Evolutionary conservation across 2,113 vertebrate species (phyloP), one percentile per base, ranked within the genome.

Genomic region (Dinomys branickii): DNA sequence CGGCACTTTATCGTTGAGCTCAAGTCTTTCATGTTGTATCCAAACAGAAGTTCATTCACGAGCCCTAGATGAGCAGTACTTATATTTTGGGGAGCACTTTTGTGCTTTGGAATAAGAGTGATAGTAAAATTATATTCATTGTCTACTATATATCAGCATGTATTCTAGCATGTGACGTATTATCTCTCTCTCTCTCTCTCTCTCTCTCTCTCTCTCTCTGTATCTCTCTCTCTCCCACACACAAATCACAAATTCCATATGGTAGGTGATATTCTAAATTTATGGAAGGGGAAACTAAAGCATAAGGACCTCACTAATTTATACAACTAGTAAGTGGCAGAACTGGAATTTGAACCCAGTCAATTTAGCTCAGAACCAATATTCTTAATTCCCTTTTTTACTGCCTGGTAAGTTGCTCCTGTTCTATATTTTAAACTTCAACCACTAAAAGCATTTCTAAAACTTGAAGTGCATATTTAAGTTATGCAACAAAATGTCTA

Each of bases 391-490:
- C 44, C 28, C 17, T 65, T 52, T 78, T 26, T 85, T 13, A 85
- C 20, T 71, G 3, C 11, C 47, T 13, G 63, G 11, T 59, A 50
- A 92, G 50, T 52, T 80, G 50, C 20, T 96, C 63, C 35, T 33
- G 13, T 73, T 90, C 63, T 94, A 2, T 58, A 83, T 91, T 85
- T 95, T 94, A 85, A 96, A 88, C 47, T 92, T 28, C 1, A 94
- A 86, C 24, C 33, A 94, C 17, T 58, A 65, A 73, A 96, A 75
- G 3, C 52, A 47, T 67, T 93, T 88, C 90, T 9, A 84, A 96
- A 90, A 94, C 35, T 93, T 90, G 85, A 94, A 84, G 69, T 91
- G 20, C 90, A 44, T 96, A 38, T 61, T 97, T 93, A 96, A 95
- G 88, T 80, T 96, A 95, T 93, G 35, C 28, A 88, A 83, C 33